Conservation (phyloP, 2,797 vertebrate species). For the Peromyscus melanophrys region DNA sequence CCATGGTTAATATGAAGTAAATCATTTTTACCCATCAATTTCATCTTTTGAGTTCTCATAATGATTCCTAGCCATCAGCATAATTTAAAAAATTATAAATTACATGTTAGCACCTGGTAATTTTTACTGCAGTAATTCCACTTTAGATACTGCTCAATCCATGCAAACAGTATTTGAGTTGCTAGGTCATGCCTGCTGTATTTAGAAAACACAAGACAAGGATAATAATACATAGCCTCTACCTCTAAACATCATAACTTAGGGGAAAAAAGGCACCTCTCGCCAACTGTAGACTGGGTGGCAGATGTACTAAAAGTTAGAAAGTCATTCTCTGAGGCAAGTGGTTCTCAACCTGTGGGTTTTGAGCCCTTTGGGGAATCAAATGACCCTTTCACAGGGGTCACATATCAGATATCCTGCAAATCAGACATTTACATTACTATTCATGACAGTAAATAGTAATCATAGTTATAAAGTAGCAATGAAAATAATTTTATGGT, state of each 20-base stretch:
- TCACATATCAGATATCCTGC: neutral
- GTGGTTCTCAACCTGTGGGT: neutral
- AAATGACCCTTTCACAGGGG: neutral
- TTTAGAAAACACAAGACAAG: conserved; percentile 25
- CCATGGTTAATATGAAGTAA: conserved; percentile 16
- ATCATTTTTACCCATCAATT: neutral
- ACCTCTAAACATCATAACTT: neutral
- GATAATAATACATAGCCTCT: neutral
- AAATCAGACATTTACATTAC: neutral
- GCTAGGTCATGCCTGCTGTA: neutral
- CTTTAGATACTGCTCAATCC: conserved; percentile 24
- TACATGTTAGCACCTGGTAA: neutral
- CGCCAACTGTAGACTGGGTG: neutral
- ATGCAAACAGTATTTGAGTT: conserved; percentile 4
- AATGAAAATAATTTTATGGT: neutral
- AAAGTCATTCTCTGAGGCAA: neutral
- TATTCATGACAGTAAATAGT: neutral
- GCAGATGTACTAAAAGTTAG: neutral
- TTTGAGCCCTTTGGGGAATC: neutral
- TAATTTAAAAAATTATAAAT: conserved; percentile 19
- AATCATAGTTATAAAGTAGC: neutral
- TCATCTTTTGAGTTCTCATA: neutral
- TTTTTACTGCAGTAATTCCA: neutral
- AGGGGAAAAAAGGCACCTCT: conserved; percentile 21
- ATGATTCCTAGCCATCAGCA: neutral